Evolutionary conservation across 2,113 vertebrate genomes (phyloP).

Genomic region (Colaptes auratus): DNA sequence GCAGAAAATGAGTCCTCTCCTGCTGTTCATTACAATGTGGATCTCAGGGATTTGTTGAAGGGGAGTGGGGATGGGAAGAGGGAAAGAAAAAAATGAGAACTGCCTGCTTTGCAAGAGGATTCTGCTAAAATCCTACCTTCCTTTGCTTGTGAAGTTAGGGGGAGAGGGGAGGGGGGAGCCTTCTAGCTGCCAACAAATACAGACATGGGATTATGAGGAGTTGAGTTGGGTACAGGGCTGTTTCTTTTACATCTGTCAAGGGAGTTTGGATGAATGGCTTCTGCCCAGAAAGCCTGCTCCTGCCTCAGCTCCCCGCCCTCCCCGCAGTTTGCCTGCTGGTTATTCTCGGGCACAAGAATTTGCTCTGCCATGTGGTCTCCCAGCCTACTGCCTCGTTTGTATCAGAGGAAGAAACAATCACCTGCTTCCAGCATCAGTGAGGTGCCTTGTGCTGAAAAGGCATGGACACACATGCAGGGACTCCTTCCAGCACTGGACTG

Average conservation of each 20-base stretch:
- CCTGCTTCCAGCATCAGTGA: neutral
- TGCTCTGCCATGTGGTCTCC: neutral
- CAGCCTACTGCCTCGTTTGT: neutral
- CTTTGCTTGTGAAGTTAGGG: neutral
- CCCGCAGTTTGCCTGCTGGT: neutral
- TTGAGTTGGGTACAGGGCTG: neutral
- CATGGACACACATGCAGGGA: accelerated
- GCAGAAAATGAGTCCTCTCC: conserved; percentile 71
- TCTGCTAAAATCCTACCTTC: conserved; percentile 33
- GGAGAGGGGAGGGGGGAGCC: neutral
- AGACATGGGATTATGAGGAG: neutral
- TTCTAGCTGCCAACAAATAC: neutral
- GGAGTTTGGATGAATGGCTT: neutral
- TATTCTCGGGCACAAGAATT: neutral
- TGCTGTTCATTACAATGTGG: conserved; percentile 69
- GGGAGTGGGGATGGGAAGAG: neutral
- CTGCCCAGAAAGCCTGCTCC: neutral
- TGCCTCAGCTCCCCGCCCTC: neutral
- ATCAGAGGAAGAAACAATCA: neutral
- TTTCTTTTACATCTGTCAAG: neutral
- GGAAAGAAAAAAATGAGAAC: conserved; percentile 39
- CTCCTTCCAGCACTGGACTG: no score
- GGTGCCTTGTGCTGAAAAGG: neutral
- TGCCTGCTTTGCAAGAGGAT: neutral
- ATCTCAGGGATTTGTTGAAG: conserved; percentile 10